phyloP scores from a whole-genome alignment of 1,140 invertebrate species.

The Ceratosolen solmsi region DNA sequence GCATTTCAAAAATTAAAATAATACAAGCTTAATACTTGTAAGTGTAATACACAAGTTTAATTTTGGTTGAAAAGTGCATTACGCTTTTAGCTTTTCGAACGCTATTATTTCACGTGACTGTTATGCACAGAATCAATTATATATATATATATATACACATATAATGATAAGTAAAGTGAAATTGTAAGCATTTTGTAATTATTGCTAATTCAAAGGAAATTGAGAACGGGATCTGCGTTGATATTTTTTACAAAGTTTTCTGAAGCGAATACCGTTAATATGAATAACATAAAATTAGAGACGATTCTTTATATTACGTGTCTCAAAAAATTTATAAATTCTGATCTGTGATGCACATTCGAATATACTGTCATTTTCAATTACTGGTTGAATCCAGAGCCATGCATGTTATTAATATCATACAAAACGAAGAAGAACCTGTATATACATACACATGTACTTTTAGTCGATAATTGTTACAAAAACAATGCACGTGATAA shows the following conservation, averaged over 20 bases:
- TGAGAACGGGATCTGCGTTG: no score
- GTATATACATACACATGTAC: background rate
- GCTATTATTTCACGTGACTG: background rate
- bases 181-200: no score
- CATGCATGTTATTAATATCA: background rate
- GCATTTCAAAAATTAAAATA: background rate
- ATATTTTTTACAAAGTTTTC: no score
- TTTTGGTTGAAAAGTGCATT: background rate
- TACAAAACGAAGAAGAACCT: conserved; percentile 3
- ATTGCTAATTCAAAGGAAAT: no score
- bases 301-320: no score
- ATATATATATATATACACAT: no score
- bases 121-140: no score
- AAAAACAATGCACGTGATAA: conserved; percentile 58
- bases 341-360: no score
- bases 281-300: no score
- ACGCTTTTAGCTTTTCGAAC: background rate
- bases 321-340: no score
- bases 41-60: background rate
- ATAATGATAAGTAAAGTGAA: no score
- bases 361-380: conserved; percentile 47
- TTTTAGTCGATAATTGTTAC: conserved; percentile 61
- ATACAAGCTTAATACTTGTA: background rate
- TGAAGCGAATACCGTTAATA: no score
- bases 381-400: conserved; percentile 10